Evolutionary conservation across 2,797 vertebrate species (phyloP), one percentile per base, ranked within the genome.

Genomic region (Masticophis lateralis): DNA sequence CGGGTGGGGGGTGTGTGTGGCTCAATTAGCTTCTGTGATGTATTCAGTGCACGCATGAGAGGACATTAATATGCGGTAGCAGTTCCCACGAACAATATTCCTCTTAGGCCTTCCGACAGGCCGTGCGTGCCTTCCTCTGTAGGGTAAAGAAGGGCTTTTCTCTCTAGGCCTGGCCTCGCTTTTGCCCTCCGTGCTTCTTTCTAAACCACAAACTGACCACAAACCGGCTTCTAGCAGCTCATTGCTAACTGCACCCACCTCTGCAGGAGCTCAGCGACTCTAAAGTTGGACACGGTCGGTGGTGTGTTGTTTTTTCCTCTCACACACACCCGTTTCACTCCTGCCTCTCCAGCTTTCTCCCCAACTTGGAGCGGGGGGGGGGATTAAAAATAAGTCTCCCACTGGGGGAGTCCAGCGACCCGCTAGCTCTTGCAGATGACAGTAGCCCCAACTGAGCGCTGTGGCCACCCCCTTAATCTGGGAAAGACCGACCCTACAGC

Each of bases 11-110:
- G n/a, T n/a, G n/a, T n/a, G n/a, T n/a, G 96, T 96, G 95, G 96
- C 98, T 98, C 98, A 98, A 98, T 99, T 98, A 98, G 98, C 98
- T 98, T 96, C 97, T 98, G 98, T 98, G 98, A 98, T 98, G 98
- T 98, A 98, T 98, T 98, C 98, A 98, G 98, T 96, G 98, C 98
- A 98, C 98, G 98, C 98, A 98, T 98, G 98, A 98, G 98, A 97
- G 97, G 98, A 98, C 98, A 98, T 98, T 98, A 98, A 98, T 98
- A 97, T 98, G 98, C 98, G 98, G 97, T 98, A 98, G 98, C 98
- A 98, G 98, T 98, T 98, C 98, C 98, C 98, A 98, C 98, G 98
- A 98, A 98, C 97, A 96, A 96, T 96, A 96, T 97, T 97, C 97
- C 96, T 96, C 97, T 96, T 96, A 96, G 95, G 95, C 97, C 97